Conservation (phyloP, 2,888 invertebrate genomes). For the Polyploca ridens region DNA sequence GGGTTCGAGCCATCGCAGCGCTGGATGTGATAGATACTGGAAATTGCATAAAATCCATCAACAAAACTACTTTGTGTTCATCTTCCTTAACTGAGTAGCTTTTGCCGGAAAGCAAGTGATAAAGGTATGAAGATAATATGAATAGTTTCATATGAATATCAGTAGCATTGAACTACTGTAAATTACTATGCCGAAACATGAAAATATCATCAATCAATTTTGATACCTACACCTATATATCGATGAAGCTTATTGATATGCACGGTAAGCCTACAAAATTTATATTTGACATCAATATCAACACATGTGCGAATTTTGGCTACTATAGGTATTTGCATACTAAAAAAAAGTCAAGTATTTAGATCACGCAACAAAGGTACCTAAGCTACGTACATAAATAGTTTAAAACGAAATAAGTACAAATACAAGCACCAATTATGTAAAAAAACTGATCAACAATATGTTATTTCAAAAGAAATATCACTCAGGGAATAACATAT, state of each 20-base stretch:
- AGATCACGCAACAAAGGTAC: background rate
- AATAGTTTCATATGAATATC: background rate
- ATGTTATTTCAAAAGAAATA: constrained; percentile 44
- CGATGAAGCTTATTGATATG: no score
- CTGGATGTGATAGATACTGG: constrained; percentile 82
- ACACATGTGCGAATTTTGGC: background rate
- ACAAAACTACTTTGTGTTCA: constrained; percentile 69
- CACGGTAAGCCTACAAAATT: background rate
- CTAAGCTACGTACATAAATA: background rate
- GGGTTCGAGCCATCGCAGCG: constrained; percentile 67
- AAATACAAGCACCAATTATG: constrained; percentile 4
- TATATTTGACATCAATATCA: background rate
- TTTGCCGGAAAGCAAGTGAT: constrained; percentile 41
- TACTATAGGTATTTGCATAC: no score
- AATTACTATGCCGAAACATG: background rate
- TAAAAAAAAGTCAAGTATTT: no score
- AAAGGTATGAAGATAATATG: constrained; percentile 12
- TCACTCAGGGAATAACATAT: constrained; percentile 57
- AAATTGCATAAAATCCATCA: constrained; percentile 85
- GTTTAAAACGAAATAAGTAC: background rate
- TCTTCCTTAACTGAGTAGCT: constrained; percentile 42
- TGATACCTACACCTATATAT: background rate
- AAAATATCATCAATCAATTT: background rate
- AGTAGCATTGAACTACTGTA: background rate
- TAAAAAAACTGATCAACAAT: constrained; percentile 41